phyloP scores from a whole-genome alignment of 2,113 vertebrate genomes.

The Epinephelus lanceolatus region DNA sequence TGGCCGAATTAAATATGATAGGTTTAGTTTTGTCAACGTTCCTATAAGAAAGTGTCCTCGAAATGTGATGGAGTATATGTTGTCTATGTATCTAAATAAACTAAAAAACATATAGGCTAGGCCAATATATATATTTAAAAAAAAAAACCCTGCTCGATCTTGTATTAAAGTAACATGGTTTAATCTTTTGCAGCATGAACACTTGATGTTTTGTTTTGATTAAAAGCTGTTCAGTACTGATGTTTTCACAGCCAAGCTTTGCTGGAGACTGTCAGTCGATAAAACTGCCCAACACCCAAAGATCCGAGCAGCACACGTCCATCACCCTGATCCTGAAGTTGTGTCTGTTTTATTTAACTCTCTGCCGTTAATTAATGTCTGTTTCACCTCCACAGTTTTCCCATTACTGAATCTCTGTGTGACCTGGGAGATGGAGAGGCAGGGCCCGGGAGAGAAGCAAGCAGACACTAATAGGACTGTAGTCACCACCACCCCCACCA shows the following conservation, averaged over 20 bases:
- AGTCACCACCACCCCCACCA: slow-evolving; percentile 51
- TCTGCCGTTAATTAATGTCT: slow-evolving; percentile 1
- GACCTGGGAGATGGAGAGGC: slow-evolving; percentile 70
- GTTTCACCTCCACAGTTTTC: slow-evolving; percentile 57
- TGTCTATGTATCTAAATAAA: too few relatives aligned
- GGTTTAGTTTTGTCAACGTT: neutral
- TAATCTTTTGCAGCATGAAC: neutral
- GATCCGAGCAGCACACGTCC: too few relatives aligned
- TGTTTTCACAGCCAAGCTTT: neutral
- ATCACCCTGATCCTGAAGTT: neutral
- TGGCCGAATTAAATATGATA: neutral
- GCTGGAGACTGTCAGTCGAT: neutral
- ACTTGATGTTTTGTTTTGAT: neutral
- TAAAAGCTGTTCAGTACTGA: neutral
- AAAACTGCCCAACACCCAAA: neutral
- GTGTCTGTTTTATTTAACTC: neutral
- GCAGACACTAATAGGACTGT: slow-evolving; percentile 83
- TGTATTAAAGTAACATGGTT: neutral
- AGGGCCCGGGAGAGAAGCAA: slow-evolving; percentile 82
- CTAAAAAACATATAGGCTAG: too few relatives aligned
- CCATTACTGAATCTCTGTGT: slow-evolving; percentile 59
- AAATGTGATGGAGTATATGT: too few relatives aligned
- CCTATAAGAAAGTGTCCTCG: neutral
- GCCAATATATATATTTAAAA: neutral
- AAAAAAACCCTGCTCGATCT: neutral